Evolutionary conservation across 2,797 vertebrate genomes (phyloP).

Genomic region (Denticeps clupeoides): DNA sequence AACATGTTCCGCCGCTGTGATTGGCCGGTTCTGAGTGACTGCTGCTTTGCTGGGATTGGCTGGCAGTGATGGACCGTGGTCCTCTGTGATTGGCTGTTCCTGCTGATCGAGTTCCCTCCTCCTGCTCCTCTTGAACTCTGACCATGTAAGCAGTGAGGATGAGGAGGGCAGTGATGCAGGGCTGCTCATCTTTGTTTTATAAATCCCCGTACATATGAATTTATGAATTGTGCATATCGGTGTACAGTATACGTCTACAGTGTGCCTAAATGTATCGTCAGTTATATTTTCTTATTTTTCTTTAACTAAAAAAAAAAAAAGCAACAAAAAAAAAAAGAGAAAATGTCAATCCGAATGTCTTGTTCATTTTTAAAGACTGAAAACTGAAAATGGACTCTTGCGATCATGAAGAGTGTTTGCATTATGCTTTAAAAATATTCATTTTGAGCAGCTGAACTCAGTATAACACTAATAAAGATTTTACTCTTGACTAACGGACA

Average conservation of each 20-base stretch:
- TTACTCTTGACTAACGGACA: slow-evolving; percentile 71
- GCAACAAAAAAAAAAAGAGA: slow-evolving; percentile 52
- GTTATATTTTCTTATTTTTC: slow-evolving; percentile 80
- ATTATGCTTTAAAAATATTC: slow-evolving; percentile 77
- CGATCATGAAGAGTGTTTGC: slow-evolving; percentile 56
- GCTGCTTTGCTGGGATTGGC: slow-evolving; percentile 35
- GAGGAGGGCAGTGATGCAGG: slow-evolving; percentile 37
- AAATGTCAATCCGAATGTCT: slow-evolving; percentile 66
- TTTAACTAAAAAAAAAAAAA: slow-evolving; percentile 63
- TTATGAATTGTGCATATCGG: slow-evolving; percentile 60
- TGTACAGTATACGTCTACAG: slow-evolving; percentile 93
- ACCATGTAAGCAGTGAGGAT: too few relatives aligned
- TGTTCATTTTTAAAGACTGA: slow-evolving; percentile 72
- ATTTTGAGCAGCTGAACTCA: slow-evolving; percentile 74
- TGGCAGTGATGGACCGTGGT: slow-evolving; percentile 35
- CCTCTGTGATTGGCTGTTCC: slow-evolving; percentile 30
- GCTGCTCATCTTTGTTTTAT: slow-evolving; percentile 35
- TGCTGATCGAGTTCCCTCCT: slow-evolving; percentile 36
- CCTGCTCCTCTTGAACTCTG: slow-evolving; percentile 37
- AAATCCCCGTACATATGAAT: slow-evolving; percentile 56
- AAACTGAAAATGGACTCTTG: slow-evolving; percentile 56
- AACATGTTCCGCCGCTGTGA: slow-evolving; percentile 1
- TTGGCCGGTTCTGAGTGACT: slow-evolving; percentile 17
- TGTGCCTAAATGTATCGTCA: slow-evolving; percentile 92
- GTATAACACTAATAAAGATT: slow-evolving; percentile 91